Conservation (phyloP, 2,888 invertebrate species). For the Perizoma affinitatum region DNA sequence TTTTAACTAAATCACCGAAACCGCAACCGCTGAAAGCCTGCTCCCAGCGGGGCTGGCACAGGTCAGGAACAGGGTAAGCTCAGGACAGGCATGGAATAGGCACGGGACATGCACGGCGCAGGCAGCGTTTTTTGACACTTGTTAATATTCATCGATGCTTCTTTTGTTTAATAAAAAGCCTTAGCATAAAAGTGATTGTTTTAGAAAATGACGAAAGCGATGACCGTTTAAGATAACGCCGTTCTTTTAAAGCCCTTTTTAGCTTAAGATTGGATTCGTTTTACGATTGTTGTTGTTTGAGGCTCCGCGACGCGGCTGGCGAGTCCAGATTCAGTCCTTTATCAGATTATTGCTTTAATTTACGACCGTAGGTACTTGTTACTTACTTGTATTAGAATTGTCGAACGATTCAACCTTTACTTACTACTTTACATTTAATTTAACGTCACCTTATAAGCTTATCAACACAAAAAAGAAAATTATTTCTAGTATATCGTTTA, state of each 20-base stretch:
- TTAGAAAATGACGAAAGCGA: constrained; percentile 16
- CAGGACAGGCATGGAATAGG: too few species aligned
- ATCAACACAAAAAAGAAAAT: background rate
- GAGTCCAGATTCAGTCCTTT: constrained; percentile 3
- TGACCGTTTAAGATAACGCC: constrained; percentile 24
- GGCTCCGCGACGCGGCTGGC: background rate
- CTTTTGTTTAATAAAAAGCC: constrained; percentile 10
- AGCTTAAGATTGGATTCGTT: constrained; percentile 18
- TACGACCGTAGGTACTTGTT: constrained; percentile 1
- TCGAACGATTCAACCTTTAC: background rate
- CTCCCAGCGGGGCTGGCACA: too few species aligned
- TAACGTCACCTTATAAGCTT: background rate
- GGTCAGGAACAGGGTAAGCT: too few species aligned
- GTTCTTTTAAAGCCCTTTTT: constrained; percentile 13
- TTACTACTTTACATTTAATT: background rate
- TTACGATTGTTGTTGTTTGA: constrained; percentile 15
- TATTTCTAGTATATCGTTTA: background rate
- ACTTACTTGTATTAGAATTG: constrained; percentile 2
- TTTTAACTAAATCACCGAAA: constrained; percentile 12
- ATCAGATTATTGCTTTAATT: constrained; percentile 20
- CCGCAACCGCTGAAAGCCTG: background rate
- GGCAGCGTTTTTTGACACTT: constrained; percentile 14
- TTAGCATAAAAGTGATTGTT: constrained; percentile 24
- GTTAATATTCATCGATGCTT: constrained; percentile 24
- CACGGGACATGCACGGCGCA: background rate